Evolutionary conservation across 2,797 vertebrate genomes (phyloP).

Genomic region (Liasis olivaceus): DNA sequence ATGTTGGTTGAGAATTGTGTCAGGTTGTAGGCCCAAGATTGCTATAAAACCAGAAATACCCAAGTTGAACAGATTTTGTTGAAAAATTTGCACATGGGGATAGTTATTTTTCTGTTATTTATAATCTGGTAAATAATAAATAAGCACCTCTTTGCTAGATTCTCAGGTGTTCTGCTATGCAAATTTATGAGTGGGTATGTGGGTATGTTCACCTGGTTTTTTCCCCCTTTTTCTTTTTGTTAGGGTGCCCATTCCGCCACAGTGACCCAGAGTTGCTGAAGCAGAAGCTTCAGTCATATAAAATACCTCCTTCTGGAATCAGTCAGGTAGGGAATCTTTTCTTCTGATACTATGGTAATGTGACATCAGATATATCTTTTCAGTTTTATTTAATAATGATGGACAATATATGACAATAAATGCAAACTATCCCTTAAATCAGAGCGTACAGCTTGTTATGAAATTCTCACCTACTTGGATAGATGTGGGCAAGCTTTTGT

Average conservation of each 20-base stretch:
- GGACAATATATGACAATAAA: conserved; percentile 12
- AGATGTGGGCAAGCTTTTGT: neutral
- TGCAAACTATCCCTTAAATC: conserved; percentile 17
- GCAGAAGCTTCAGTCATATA: conserved; percentile 93
- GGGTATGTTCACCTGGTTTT: conserved; percentile 46
- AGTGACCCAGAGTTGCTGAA: conserved; percentile 92
- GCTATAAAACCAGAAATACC: neutral
- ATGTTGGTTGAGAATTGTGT: neutral
- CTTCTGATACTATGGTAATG: conserved; percentile 23
- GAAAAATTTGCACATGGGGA: conserved; percentile 55
- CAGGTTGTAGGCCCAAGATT: neutral
- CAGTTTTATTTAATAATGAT: conserved; percentile 11
- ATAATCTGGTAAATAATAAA: conserved; percentile 67
- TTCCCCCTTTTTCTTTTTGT: conserved; percentile 44
- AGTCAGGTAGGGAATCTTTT: conserved; percentile 75
- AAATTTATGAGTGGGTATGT: conserved; percentile 61
- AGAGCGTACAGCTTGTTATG: conserved; percentile 33
- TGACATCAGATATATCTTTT: conserved; percentile 13
- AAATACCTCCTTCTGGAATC: conserved; percentile 84
- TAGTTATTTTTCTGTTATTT: conserved; percentile 72
- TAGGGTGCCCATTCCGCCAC: conserved; percentile 97
- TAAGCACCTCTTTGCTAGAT: conserved; percentile 60
- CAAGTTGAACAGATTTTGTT: conserved; percentile 49
- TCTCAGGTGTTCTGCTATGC: conserved; percentile 55
- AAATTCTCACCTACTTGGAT: neutral